These are phyloP conservation scores for Drosophila kohkoa DNA, from an alignment of 1,140 invertebrate genomes.

Conservation along the genomic window DNA sequence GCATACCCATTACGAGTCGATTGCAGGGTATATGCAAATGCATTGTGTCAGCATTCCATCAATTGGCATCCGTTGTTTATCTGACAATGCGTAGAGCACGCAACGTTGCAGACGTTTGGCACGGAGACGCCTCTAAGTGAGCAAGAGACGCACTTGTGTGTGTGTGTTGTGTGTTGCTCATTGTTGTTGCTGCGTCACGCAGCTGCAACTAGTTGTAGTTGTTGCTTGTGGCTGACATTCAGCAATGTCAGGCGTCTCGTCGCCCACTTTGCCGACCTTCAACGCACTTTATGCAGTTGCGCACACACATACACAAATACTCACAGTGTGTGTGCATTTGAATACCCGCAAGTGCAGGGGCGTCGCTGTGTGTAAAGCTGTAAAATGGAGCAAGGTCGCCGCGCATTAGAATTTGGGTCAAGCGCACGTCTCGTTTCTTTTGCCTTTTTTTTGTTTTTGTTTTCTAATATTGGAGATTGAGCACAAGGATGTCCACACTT, in stretches of 20 bases:
- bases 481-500: conserved; percentile 72
- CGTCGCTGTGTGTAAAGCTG: conserved; percentile 29
- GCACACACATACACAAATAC: conserved; percentile 15
- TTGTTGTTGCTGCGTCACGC: conserved; percentile 41
- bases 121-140: conserved; percentile 15
- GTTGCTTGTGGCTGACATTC: conserved; percentile 64
- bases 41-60: conserved; percentile 18
- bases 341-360: conserved; percentile 68
- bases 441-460: conserved; percentile 36
- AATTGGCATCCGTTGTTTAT: conserved; percentile 11
- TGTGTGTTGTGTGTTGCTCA: not conserved
- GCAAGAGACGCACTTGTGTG: not conserved
- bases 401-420: conserved; percentile 77
- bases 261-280: conserved; percentile 43
- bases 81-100: conserved; percentile 25
- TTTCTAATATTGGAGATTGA: conserved; percentile 82
- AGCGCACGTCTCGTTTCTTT: conserved; percentile 47
- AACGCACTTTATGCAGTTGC: conserved; percentile 32
- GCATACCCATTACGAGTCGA: not conserved
- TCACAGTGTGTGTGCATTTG: conserved; percentile 18
- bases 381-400: conserved; percentile 72
- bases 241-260: conserved; percentile 64
- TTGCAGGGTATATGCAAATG: conserved; percentile 18
- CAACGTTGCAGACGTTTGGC: not conserved
- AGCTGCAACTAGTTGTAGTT: conserved; percentile 38